Conservation (phyloP, 2,888 invertebrate genomes). For the Papilio demoleus region DNA sequence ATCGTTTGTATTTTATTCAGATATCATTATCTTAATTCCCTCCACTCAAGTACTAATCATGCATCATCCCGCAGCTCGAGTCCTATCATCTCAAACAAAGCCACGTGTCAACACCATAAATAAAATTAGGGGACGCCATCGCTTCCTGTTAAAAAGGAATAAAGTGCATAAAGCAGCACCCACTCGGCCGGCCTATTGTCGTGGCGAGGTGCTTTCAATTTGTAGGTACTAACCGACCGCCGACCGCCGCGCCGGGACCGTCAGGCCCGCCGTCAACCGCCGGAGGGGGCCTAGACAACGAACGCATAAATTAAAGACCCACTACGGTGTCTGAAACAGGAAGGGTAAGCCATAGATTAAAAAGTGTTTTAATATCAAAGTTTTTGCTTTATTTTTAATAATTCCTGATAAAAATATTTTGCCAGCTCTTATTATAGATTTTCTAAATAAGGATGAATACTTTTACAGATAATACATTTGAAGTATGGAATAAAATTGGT, state of each 20-base stretch:
- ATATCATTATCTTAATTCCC: neutral
- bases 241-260: slow-evolving; percentile 53
- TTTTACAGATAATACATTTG: no score
- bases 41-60: neutral
- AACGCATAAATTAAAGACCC: slow-evolving; percentile 72
- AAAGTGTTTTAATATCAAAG: slow-evolving; percentile 23
- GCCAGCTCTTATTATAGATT: neutral
- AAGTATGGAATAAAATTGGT: no score
- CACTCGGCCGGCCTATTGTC: slow-evolving; percentile 51
- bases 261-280: slow-evolving; percentile 53
- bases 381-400: neutral
- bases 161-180: slow-evolving; percentile 55
- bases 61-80: slow-evolving; percentile 20
- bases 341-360: slow-evolving; percentile 60
- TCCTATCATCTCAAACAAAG: slow-evolving; percentile 52
- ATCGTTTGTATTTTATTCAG: neutral
- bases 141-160: slow-evolving; percentile 53
- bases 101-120: slow-evolving; percentile 73
- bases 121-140: slow-evolving; percentile 70
- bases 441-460: no score
- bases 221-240: slow-evolving; percentile 57
- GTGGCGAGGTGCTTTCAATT: slow-evolving; percentile 69
- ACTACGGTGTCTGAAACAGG: slow-evolving; percentile 56
- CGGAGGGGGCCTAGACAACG: slow-evolving; percentile 61
- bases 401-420: neutral